Evolutionary conservation across 2,797 vertebrate genomes (phyloP), one percentile per base, ranked within the genome.

Genomic region (Sphenodon punctatus): DNA sequence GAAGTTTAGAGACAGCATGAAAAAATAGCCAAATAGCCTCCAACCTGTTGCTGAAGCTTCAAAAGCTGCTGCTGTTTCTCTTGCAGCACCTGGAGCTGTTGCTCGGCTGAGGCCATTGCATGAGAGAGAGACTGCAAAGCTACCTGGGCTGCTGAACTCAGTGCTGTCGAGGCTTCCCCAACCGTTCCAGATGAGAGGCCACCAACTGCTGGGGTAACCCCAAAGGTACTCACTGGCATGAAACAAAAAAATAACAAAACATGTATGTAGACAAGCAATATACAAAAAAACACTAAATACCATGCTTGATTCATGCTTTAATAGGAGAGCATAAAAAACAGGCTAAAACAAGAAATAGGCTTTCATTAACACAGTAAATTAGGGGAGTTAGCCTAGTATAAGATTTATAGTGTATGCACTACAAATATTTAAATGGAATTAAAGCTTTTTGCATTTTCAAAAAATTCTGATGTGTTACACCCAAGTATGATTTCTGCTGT

Each of bases 11-110:
- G 85, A 96, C 94, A 96, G 93, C 93, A 94, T 94, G 92, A 94
- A 95, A 95, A 95, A 94, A 95, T 88, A 95, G 95, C 91, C 91
- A 95, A 95, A 95, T 91, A 91, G 95, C 93, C 94, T 96, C 92
- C 95, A 95, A 99, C 99, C 99, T 99, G 99, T 95, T 99, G 98
- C 96, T 99, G 99, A 95, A 99, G 97, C 95, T 99, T 99, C 89
- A 99, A 96, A 93, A 99, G 97, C 94, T 99, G 99, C 96, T 99
- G 99, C 88, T 99, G 99, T 94, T 99, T 99, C 96, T 99, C 99
- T 97, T 99, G 99, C 92, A 99, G 96, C 92, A 99, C 99, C 96
- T 99, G 99, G 73, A 99, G 97, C 97, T 99, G 99, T 95, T 99
- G 99, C 95, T 99, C 99, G 8, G 99, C 99, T 81, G 99, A 99